A percentile compares a stretch with the other conserved stretches of the same genome.
Conservation (phyloP, 1,140 invertebrate species). For the Mylabris phalerata region DNA sequence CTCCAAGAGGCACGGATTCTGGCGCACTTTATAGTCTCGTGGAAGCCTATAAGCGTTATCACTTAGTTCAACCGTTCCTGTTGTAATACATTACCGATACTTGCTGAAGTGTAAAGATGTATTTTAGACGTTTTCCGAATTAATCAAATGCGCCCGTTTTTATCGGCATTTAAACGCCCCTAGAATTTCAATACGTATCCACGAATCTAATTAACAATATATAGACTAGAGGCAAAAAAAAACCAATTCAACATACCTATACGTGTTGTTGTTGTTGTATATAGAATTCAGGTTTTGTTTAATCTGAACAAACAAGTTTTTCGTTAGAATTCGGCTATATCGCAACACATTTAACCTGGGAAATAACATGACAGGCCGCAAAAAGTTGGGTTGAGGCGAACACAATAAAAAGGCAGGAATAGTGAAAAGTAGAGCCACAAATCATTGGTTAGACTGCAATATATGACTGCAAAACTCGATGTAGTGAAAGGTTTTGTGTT, state of each 20-base stretch:
- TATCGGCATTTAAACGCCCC: too few species aligned
- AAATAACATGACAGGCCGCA: slow-evolving; percentile 24
- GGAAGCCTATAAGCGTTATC: slow-evolving; percentile 32
- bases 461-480: slow-evolving; percentile 30
- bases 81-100: slow-evolving; percentile 32
- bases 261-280: slow-evolving; percentile 8
- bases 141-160: background rate
- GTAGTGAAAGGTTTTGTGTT: slow-evolving; percentile 33
- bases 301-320: slow-evolving; percentile 17
- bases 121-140: slow-evolving; percentile 28
- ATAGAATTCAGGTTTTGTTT: background rate
- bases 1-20: slow-evolving; percentile 30
- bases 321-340: slow-evolving; percentile 25
- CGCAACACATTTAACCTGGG: slow-evolving; percentile 25
- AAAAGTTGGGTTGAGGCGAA: slow-evolving; percentile 17
- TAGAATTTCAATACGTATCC: too few species aligned
- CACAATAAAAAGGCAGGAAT: slow-evolving; percentile 27
- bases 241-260: too few species aligned
- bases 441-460: slow-evolving; percentile 30
- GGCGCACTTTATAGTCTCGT: slow-evolving; percentile 30
- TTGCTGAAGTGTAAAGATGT: slow-evolving; percentile 31
- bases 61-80: slow-evolving; percentile 21
- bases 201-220: too few species aligned
- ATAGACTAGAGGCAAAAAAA: too few species aligned
- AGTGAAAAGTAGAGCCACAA: slow-evolving; percentile 35